Evolutionary conservation across 2,797 vertebrate genomes (phyloP).

Genomic region (Cacajao melanocephalus): DNA sequence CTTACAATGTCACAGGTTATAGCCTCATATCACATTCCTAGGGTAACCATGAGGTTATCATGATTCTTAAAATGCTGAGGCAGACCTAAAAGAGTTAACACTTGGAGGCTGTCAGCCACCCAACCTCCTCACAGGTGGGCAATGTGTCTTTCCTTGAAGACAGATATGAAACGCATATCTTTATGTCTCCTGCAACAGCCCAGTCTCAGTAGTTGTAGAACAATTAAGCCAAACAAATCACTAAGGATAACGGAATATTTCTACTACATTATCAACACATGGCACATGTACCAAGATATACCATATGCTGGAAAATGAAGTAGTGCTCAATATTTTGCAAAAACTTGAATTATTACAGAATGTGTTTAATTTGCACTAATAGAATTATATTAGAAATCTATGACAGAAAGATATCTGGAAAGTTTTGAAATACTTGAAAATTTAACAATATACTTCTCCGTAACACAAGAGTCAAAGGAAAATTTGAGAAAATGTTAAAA

Average conservation of each 20-base stretch:
- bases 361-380: background rate
- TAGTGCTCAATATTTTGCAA: background rate
- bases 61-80: background rate
- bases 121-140: background rate
- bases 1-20: background rate
- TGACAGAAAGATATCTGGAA: background rate
- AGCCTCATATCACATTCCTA: background rate
- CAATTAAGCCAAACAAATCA: background rate
- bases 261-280: background rate
- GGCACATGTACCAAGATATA: background rate
- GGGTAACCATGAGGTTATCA: too few relatives aligned
- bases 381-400: background rate
- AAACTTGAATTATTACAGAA: background rate
- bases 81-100: background rate
- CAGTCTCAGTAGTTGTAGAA: background rate
- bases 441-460: background rate
- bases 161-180: background rate
- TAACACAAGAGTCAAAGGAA: background rate
- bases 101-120: background rate
- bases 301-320: background rate
- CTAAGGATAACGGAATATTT: background rate
- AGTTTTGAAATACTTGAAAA: background rate
- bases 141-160: background rate
- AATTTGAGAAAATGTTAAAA: background rate
- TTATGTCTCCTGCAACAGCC: background rate